phyloP scores from a whole-genome alignment of 2,888 invertebrate genomes.

The Oscheius sp. region DNA sequence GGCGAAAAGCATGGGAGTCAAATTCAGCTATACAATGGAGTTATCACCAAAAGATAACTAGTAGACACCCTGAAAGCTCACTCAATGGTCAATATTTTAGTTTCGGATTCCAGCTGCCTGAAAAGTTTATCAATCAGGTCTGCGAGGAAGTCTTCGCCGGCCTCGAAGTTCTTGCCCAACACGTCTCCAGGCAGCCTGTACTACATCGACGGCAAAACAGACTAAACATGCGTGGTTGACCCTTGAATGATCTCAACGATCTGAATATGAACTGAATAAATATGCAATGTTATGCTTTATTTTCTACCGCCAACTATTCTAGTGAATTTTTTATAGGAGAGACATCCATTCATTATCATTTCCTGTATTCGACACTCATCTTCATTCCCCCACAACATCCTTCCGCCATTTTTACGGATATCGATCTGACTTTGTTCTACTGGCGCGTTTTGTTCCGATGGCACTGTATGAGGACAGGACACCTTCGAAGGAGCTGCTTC shows the following conservation, averaged over 20 bases:
- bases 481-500: too few relatives aligned
- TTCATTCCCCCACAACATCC: too few relatives aligned
- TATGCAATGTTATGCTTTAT: background rate
- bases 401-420: too few relatives aligned
- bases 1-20: slow-evolving; percentile 66
- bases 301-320: too few relatives aligned
- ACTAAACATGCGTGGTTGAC: slow-evolving; percentile 4
- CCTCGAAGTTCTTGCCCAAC: slow-evolving; percentile 36
- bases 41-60: slow-evolving; percentile 53
- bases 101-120: slow-evolving; percentile 58
- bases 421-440: too few relatives aligned
- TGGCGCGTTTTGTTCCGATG: too few relatives aligned
- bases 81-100: slow-evolving; percentile 29
- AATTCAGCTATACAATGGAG: slow-evolving; percentile 69
- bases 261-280: background rate
- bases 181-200: slow-evolving; percentile 1
- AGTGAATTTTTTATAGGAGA: too few relatives aligned
- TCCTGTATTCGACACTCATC: too few relatives aligned
- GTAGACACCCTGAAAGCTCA: slow-evolving; percentile 21
- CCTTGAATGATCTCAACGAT: slow-evolving; percentile 8
- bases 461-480: too few relatives aligned
- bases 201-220: background rate
- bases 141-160: slow-evolving; percentile 51
- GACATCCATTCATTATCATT: too few relatives aligned
- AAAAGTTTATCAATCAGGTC: slow-evolving; percentile 51